Percentiles rank a stretch among this genome's conserved stretches.
Conservation (phyloP, 2,888 invertebrate genomes). For the Neria commutata region DNA sequence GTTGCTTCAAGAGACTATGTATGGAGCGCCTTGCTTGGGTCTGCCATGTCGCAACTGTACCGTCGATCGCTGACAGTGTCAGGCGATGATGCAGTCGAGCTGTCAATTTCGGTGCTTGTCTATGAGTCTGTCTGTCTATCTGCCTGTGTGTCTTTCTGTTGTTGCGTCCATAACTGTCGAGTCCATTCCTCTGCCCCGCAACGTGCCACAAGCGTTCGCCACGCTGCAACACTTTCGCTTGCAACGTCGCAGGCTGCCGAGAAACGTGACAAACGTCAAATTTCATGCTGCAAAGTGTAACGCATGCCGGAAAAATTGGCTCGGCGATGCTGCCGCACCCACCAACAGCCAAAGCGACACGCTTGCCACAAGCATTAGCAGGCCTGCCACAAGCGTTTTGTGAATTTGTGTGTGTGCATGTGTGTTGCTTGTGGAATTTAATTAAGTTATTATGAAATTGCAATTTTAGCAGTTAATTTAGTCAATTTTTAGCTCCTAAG, state of each 20-base stretch:
- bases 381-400: too few species aligned
- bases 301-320: conserved; percentile 8
- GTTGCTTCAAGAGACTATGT: not conserved
- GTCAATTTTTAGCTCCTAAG: not conserved
- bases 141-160: conserved; percentile 1
- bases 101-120: conserved; percentile 16
- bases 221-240: not conserved
- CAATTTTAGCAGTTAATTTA: not conserved
- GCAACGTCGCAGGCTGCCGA: not conserved
- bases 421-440: conserved; percentile 16
- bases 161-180: not conserved
- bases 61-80: too few species aligned
- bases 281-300: conserved; percentile 18
- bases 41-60: conserved; percentile 9
- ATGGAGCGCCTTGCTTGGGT: conserved; percentile 1
- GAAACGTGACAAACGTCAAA: conserved; percentile 24
- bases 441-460: conserved; percentile 23
- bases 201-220: not conserved
- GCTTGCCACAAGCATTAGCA: too few species aligned
- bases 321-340: not conserved
- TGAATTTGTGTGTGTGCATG: not conserved
- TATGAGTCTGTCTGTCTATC: not conserved
- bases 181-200: too few species aligned
- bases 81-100: conserved; percentile 14
- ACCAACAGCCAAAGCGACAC: too few species aligned